phyloP scores from a whole-genome alignment of 1,140 invertebrate species.

The Tetragonula clypearis region DNA sequence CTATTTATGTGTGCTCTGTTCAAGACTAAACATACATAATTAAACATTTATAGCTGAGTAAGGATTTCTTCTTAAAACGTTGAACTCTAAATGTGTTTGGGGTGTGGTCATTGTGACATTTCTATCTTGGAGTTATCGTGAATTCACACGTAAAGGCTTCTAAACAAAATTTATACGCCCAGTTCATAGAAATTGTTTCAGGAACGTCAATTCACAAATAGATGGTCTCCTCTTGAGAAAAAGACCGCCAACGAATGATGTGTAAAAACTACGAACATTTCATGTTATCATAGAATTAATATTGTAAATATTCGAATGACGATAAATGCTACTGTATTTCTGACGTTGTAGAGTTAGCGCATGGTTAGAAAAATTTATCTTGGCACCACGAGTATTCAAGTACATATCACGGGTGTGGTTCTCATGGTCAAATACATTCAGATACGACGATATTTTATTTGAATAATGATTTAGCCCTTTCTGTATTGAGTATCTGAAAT shows the following conservation, averaged over 20 bases:
- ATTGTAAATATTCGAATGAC: slow-evolving; percentile 11
- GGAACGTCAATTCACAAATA: neutral
- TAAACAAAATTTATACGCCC: slow-evolving; percentile 6
- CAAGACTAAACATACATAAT: neutral
- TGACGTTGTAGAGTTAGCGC: neutral
- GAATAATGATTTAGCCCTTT: slow-evolving; percentile 30
- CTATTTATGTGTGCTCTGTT: neutral
- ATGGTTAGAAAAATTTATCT: slow-evolving; percentile 23
- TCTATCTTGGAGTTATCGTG: neutral
- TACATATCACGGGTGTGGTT: slow-evolving; percentile 42
- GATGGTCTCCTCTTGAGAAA: neutral
- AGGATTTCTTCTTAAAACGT: neutral
- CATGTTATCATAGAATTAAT: neutral
- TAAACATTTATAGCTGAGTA: neutral
- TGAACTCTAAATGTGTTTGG: neutral
- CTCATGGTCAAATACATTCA: slow-evolving; percentile 30
- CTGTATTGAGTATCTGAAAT: neutral
- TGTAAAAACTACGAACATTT: slow-evolving; percentile 10
- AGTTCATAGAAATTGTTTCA: neutral
- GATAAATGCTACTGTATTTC: slow-evolving; percentile 40
- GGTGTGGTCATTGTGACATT: slow-evolving; percentile 34
- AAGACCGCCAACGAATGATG: no score
- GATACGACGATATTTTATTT: neutral
- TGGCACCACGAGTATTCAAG: slow-evolving; percentile 33
- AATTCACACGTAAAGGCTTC: slow-evolving; percentile 10